Evolutionary conservation across 2,797 vertebrate genomes (phyloP).

Genomic region (Erethizon dorsatum): DNA sequence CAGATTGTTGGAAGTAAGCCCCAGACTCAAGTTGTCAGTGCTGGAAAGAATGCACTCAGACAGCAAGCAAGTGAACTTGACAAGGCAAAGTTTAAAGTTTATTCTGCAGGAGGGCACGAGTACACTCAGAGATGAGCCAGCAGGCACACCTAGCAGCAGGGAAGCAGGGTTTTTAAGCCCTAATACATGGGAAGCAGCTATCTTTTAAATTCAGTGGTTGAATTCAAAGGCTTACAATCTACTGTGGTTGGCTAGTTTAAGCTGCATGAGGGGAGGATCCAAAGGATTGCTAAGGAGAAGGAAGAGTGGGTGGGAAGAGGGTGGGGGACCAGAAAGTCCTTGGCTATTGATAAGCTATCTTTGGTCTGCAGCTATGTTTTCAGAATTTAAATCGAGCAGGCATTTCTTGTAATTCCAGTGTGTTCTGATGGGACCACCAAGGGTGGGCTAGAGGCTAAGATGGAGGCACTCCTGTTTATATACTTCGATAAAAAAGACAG

Average conservation of each 20-base stretch:
- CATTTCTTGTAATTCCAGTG: neutral
- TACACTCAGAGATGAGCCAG: neutral
- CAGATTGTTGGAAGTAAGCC: neutral
- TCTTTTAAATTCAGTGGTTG: neutral
- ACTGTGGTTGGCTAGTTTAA: neutral
- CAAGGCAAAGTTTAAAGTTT: neutral
- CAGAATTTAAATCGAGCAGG: neutral
- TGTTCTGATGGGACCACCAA: neutral
- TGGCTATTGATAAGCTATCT: neutral
- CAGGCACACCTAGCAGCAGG: neutral
- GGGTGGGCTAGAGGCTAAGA: neutral
- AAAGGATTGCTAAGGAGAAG: neutral
- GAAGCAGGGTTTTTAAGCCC: neutral
- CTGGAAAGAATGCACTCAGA: neutral
- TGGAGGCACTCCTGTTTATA: neutral
- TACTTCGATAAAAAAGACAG: neutral
- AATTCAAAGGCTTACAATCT: neutral
- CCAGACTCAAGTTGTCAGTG: neutral
- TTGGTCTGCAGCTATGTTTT: neutral
- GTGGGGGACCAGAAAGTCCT: neutral
- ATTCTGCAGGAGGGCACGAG: neutral
- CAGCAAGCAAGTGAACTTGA: neutral
- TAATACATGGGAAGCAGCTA: too few relatives aligned
- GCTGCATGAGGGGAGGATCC: neutral
- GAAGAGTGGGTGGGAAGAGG: neutral